Conservation (phyloP, 2,888 invertebrate species). For the Rhaphigaster nebulosa region DNA sequence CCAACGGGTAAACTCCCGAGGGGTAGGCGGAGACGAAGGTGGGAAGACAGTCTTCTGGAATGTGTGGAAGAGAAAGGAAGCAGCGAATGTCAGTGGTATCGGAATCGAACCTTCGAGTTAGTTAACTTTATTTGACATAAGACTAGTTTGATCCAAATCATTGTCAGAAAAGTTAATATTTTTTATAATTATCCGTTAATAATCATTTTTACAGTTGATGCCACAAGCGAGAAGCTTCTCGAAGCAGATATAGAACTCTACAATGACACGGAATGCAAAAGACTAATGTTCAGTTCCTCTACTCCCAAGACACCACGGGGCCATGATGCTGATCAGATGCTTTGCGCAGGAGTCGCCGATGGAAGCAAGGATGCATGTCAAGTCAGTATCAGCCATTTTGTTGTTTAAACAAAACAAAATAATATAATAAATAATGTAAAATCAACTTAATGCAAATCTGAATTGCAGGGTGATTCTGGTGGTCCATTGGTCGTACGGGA, state of each 20-base stretch:
- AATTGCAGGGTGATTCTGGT: background rate
- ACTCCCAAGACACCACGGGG: slow-evolving; percentile 60
- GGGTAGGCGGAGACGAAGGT: too few species aligned
- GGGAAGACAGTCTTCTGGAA: too few species aligned
- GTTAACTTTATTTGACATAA: too few species aligned
- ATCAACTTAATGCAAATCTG: too few species aligned
- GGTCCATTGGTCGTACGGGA: background rate
- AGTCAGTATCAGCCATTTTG: slow-evolving; percentile 58
- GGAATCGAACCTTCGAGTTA: too few species aligned
- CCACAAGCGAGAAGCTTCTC: background rate
- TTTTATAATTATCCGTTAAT: too few species aligned
- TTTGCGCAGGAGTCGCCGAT: slow-evolving; percentile 70
- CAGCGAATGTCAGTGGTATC: too few species aligned
- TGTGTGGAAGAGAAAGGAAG: too few species aligned
- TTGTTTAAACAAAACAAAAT: background rate
- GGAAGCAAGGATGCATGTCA: slow-evolving; percentile 71
- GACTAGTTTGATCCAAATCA: too few species aligned
- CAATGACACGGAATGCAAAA: slow-evolving; percentile 4
- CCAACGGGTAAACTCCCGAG: too few species aligned
- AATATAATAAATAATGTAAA: background rate
- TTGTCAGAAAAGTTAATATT: too few species aligned
- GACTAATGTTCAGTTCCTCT: background rate
- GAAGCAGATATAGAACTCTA: background rate
- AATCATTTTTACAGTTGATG: background rate
- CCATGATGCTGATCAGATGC: slow-evolving; percentile 66